A percentile compares a stretch with the other conserved stretches of the same genome.
phyloP scores from a whole-genome alignment of 2,113 vertebrate genomes.

The Festucalex cinctus region DNA sequence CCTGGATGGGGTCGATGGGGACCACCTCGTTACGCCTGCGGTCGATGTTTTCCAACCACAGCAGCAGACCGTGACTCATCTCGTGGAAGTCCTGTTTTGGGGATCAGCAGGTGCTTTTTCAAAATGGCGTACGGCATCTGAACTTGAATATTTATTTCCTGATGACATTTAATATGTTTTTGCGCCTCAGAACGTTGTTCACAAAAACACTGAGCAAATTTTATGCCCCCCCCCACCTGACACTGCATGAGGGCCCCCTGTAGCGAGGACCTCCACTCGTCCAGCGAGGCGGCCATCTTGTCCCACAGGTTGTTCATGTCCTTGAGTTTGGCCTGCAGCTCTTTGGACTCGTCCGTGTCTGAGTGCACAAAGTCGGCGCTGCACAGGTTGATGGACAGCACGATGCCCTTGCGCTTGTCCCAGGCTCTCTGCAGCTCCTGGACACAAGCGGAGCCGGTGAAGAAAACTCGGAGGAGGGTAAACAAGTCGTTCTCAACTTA shows the following conservation, averaged over 20 bases:
- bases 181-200: background rate
- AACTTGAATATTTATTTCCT: too few species aligned
- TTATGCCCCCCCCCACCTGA: too few species aligned
- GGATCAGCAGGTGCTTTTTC: background rate
- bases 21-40: slow-evolving; percentile 90
- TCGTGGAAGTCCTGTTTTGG: slow-evolving; percentile 90
- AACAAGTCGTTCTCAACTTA: too few species aligned
- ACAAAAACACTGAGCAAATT: too few species aligned
- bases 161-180: background rate
- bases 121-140: too few species aligned
- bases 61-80: slow-evolving; percentile 90
- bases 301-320: slow-evolving; percentile 94
- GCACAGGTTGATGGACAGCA: slow-evolving; percentile 94
- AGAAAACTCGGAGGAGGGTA: background rate
- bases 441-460: background rate
- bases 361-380: slow-evolving; percentile 87
- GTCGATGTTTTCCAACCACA: slow-evolving; percentile 98
- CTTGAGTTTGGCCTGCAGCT: slow-evolving; percentile 81
- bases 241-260: slow-evolving; percentile 95
- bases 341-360: slow-evolving; percentile 74
- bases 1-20: slow-evolving; percentile 81
- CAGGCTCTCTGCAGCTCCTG: slow-evolving; percentile 93
- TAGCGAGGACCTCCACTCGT: slow-evolving; percentile 84
- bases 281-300: slow-evolving; percentile 77
- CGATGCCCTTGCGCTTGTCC: slow-evolving; percentile 90